phyloP scores from a whole-genome alignment of 2,113 vertebrate genomes.

The Rhea pennata region DNA sequence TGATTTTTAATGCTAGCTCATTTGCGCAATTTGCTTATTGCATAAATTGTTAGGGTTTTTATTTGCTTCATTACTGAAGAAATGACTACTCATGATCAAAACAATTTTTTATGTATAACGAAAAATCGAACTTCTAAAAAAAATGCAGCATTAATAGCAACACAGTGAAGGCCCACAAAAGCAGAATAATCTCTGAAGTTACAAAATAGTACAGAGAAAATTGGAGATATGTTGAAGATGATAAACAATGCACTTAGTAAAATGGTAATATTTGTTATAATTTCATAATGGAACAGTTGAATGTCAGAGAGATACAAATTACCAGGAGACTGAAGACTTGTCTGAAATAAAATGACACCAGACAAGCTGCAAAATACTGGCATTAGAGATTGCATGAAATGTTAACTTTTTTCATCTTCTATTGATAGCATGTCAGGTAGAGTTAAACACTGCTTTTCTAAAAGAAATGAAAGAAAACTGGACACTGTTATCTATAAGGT shows the following conservation, averaged over 20 bases:
- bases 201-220: neutral
- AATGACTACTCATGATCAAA: neutral
- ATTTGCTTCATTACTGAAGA: neutral
- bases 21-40: neutral
- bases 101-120: neutral
- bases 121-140: neutral
- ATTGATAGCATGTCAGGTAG: neutral
- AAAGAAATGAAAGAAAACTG: neutral
- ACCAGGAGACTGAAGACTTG: neutral
- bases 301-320: neutral
- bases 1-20: neutral
- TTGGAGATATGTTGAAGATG: neutral
- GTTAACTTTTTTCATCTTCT: neutral
- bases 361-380: neutral
- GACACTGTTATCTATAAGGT: neutral
- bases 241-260: neutral
- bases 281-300: neutral
- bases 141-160: neutral
- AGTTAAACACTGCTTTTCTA: neutral
- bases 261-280: neutral
- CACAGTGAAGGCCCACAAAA: neutral
- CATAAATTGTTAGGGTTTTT: neutral
- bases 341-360: neutral
- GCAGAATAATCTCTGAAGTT: neutral
- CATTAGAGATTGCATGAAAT: neutral